Evolutionary conservation across 2,797 vertebrate species (phyloP).

Genomic region (Petrocephalus schoutedeni): DNA sequence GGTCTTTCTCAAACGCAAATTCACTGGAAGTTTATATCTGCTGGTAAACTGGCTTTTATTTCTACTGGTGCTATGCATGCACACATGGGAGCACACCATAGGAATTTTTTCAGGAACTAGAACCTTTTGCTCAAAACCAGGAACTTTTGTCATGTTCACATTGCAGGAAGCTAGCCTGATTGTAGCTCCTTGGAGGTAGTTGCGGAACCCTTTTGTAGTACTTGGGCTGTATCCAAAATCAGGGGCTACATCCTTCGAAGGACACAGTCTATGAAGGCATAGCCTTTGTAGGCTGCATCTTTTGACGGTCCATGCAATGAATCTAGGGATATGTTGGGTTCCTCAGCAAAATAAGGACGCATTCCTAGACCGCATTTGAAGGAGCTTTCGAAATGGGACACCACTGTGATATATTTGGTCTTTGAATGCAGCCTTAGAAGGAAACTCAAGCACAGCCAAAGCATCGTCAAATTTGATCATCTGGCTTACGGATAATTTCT

Average conservation of each 20-base stretch:
- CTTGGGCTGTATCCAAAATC: neutral
- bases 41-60: neutral
- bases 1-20: neutral
- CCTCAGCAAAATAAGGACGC: neutral
- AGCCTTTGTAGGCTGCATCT: neutral
- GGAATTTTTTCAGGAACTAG: neutral
- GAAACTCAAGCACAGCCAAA: too few relatives aligned
- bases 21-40: neutral
- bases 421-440: too few relatives aligned
- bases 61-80: neutral
- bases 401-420: neutral
- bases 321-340: neutral
- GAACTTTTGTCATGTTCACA: neutral
- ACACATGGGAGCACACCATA: neutral
- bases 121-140: neutral
- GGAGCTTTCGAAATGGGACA: neutral
- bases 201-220: neutral
- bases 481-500: too few relatives aligned
- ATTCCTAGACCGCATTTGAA: neutral
- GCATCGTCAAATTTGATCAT: too few relatives aligned
- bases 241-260: neutral
- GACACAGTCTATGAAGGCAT: neutral
- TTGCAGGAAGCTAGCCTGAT: neutral
- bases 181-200: neutral
- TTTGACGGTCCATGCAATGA: neutral